Conservation (phyloP, 2,113 vertebrate genomes). For the Carassius auratus region DNA sequence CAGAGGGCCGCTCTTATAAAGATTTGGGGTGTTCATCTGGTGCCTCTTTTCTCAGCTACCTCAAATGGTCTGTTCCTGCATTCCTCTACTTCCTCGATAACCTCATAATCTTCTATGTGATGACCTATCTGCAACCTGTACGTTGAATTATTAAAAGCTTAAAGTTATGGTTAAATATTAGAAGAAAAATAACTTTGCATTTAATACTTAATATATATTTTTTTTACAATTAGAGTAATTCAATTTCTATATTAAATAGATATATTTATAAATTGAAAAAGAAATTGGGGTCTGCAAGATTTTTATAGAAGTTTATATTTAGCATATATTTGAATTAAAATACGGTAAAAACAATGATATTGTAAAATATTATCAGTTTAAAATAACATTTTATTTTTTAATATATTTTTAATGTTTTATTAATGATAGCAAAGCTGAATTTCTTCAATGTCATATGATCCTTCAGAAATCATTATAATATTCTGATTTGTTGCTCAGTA, state of each 20-base stretch:
- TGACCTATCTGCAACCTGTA: constrained; percentile 94
- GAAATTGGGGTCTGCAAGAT: too few relatives aligned
- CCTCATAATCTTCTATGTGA: constrained; percentile 93
- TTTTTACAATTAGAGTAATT: too few relatives aligned
- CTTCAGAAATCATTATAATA: neutral
- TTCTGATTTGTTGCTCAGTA: neutral
- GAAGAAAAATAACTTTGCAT: neutral
- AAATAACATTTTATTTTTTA: neutral
- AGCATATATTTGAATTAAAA: neutral
- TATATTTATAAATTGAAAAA: too few relatives aligned
- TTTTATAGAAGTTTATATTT: too few relatives aligned
- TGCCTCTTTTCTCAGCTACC: constrained; percentile 79
- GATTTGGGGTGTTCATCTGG: constrained; percentile 81
- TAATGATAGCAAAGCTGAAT: neutral
- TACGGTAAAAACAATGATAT: neutral
- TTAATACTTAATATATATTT: too few relatives aligned
- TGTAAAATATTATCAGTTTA: neutral
- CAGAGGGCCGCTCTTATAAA: constrained; percentile 81
- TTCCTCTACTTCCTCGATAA: constrained; percentile 99
- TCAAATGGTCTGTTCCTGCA: constrained; percentile 94
- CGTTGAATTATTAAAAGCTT: constrained; percentile 63
- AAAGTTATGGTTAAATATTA: neutral
- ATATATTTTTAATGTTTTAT: too few relatives aligned
- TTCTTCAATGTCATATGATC: neutral
- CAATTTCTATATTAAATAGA: too few relatives aligned